These are phyloP conservation scores for Aphrophora alni DNA, from an alignment of 2,888 invertebrate genomes.

Conservation along the genomic window DNA sequence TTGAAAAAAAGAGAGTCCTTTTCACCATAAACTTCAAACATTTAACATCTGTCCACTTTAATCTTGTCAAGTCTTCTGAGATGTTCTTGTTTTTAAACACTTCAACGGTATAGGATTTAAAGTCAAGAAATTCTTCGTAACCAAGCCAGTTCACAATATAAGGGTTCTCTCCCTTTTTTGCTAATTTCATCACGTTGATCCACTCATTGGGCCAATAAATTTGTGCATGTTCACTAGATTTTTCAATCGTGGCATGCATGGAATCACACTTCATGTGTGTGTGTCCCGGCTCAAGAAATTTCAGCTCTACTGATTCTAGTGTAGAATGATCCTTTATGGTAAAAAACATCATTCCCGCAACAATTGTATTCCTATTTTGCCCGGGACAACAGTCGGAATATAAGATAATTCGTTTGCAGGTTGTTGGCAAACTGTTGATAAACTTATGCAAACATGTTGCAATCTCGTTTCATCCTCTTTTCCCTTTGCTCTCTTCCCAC, in stretches of 20 bases:
- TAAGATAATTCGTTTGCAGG: not conserved
- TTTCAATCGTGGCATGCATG: conserved; percentile 22
- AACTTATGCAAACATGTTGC: conserved; percentile 14
- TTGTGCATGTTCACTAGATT: not conserved
- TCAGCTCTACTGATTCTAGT: conserved; percentile 13
- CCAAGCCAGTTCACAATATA: not conserved
- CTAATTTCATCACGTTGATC: conserved; percentile 19
- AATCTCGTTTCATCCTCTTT: conserved; percentile 14
- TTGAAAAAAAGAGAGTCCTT: conserved; percentile 20
- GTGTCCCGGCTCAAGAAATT: conserved; percentile 28
- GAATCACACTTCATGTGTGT: conserved; percentile 19
- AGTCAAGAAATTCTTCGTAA: conserved; percentile 12
- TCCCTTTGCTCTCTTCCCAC: not conserved
- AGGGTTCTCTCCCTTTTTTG: conserved; percentile 6
- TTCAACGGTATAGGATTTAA: not conserved
- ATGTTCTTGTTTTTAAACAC: conserved; percentile 14
- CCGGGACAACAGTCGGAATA: conserved; percentile 8
- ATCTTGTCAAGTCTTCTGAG: not conserved
- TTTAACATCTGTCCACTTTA: conserved; percentile 22
- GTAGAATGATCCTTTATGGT: conserved; percentile 6
- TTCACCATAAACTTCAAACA: conserved; percentile 7
- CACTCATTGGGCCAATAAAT: conserved; percentile 18
- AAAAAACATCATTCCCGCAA: not conserved
- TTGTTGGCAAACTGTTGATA: not conserved
- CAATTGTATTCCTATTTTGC: conserved; percentile 20